phyloP scores from a whole-genome alignment of 2,113 vertebrate species.

The Picathartes gymnocephalus region DNA sequence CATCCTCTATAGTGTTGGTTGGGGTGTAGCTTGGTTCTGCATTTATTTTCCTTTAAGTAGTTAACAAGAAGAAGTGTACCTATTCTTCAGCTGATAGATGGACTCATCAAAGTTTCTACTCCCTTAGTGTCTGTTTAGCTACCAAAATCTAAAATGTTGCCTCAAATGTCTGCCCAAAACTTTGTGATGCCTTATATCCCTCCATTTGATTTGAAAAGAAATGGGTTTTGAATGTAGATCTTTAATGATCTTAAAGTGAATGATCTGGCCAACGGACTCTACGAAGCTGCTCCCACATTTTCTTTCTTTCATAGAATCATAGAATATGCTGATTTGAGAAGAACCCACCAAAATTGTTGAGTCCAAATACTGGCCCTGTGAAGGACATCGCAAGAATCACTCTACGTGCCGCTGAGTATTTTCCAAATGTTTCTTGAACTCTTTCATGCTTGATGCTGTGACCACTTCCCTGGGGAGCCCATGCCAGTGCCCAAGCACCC shows the following conservation, averaged over 20 bases:
- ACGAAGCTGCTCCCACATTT: background rate
- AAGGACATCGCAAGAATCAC: background rate
- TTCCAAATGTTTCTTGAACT: background rate
- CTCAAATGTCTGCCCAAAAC: background rate
- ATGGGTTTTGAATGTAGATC: background rate
- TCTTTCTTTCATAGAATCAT: background rate
- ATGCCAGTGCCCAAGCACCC: background rate
- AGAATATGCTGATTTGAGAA: background rate
- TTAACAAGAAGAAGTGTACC: background rate
- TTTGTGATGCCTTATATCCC: background rate
- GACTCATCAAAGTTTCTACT: background rate
- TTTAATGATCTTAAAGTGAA: background rate
- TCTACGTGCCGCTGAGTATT: background rate
- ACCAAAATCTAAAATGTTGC: background rate
- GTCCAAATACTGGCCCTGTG: background rate
- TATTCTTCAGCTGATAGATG: background rate
- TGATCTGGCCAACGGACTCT: background rate
- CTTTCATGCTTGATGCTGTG: too few relatives aligned
- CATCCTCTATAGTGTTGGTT: background rate
- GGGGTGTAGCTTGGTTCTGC: background rate
- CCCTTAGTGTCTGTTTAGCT: background rate
- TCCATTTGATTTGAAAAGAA: background rate
- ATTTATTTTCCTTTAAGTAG: background rate
- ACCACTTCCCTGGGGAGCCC: background rate
- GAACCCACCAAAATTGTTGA: background rate